Evolutionary conservation across 2,113 vertebrate genomes (phyloP), one percentile per base, ranked within the genome.

Genomic region (Oncorhynchus keta): DNA sequence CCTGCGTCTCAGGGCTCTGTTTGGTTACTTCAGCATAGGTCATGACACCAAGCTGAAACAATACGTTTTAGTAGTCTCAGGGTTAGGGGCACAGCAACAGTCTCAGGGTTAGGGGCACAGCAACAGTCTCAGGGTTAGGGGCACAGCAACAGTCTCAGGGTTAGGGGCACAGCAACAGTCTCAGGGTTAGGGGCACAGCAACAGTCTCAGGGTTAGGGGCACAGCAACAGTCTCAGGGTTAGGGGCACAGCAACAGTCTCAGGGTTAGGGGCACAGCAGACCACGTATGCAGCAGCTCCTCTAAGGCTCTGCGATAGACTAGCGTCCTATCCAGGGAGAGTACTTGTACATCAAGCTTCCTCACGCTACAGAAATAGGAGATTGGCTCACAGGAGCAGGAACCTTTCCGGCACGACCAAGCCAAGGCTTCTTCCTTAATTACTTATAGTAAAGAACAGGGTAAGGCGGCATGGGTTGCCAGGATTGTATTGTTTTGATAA

Each of bases 1-100:
- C 97, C 78, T 96, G 97, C 0, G 98, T 99, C 92, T 99, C 97
- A 0, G 97, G 97, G 84, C 98, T 99, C 70, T 97, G 93, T 77
- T 96, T 98, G 16, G 93, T 93, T 0, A 95, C 74, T 79, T 99
- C 98, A 14, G 81, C 83, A 65, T 99, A 99, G 79, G 97, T 99
- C 98, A 99, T 99, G 82, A 99, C 97, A 64, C 98, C 98, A 49
- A 99, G 96, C 98, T 99, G 90, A 86, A 90, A 70, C 62, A 81
- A 30, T 35, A 13, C 66, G 0, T 65, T 22, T 71, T 18, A 68
- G 28, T 28, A 28, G 4, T 16, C 35, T 72, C 49, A 18, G 32
- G 32, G 57, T 72, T 69, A 65, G 70, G 69, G 30, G 9, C 68
- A 82, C 32, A 35, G 32, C 32, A 35, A 32, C 30, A 32, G 30